Percentiles rank a stretch among this genome's conserved stretches.
Evolutionary conservation across 1,140 invertebrate genomes (phyloP).

Genomic region (Listronotus oregonensis): DNA sequence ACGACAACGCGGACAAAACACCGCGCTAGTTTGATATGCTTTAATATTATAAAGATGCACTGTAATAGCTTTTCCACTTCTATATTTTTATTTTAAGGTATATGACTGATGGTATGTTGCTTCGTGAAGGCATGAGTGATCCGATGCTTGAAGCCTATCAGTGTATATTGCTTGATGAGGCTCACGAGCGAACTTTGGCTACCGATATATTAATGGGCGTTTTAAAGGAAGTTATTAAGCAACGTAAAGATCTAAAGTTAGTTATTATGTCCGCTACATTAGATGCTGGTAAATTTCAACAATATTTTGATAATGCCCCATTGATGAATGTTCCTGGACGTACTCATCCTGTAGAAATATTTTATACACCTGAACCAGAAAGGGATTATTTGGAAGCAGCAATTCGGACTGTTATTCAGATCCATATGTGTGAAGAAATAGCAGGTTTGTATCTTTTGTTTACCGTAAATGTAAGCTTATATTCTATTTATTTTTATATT

Average conservation of each 20-base stretch:
- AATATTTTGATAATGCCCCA: conserved; percentile 98
- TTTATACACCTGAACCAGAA: conserved; percentile 99
- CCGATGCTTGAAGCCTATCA: conserved; percentile 96
- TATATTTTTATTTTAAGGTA: conserved; percentile 65
- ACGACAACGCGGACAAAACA: too few relatives aligned
- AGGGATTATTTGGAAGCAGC: conserved; percentile 98
- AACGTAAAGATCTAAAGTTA: conserved; percentile 91
- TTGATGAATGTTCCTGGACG: conserved; percentile 97
- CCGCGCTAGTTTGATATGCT: too few relatives aligned
- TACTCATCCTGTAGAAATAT: conserved; percentile 97
- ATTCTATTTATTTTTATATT: conserved; percentile 77
- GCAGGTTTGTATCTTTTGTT: conserved; percentile 79
- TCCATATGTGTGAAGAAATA: conserved; percentile 98
- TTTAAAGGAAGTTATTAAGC: conserved; percentile 95
- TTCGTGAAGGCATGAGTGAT: conserved; percentile 98
- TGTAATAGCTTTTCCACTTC: background rate
- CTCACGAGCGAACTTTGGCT: conserved; percentile 97
- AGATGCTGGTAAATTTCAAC: conserved; percentile 99
- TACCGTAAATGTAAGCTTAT: conserved; percentile 54
- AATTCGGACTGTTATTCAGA: conserved; percentile 97
- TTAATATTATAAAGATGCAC: too few relatives aligned
- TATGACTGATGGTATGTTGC: conserved; percentile 99
- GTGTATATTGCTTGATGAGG: conserved; percentile 96
- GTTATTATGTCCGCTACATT: conserved; percentile 99
- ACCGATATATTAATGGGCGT: conserved; percentile 99